Conservation (phyloP, 1,140 invertebrate species). For the Oedothorax gibbosus region DNA sequence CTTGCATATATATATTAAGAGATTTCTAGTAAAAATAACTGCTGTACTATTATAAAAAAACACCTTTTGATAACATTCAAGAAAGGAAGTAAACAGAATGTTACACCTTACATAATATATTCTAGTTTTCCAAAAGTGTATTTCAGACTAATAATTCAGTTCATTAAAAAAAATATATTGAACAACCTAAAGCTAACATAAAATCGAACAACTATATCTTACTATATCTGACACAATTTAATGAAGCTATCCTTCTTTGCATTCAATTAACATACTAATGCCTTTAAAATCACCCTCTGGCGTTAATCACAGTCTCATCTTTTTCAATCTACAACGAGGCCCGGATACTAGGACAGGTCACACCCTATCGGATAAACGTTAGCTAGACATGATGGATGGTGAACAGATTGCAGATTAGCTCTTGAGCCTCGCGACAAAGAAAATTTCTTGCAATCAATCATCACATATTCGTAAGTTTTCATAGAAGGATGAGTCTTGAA, state of each 20-base stretch:
- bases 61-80: too few species aligned
- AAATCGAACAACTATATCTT: too few species aligned
- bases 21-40: too few species aligned
- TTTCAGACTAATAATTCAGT: background rate
- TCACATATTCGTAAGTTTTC: slow-evolving; percentile 30
- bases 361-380: slow-evolving; percentile 47
- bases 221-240: too few species aligned
- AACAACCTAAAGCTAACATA: background rate
- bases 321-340: background rate
- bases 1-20: too few species aligned
- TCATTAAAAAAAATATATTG: background rate
- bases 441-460: slow-evolving; percentile 51
- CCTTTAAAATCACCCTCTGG: background rate
- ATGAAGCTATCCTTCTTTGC: background rate
- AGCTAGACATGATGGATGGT: slow-evolving; percentile 52
- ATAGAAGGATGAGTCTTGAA: background rate
- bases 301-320: background rate
- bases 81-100: background rate
- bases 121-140: background rate
- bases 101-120: background rate
- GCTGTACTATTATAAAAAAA: too few species aligned
- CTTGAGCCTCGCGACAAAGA: slow-evolving; percentile 43
- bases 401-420: slow-evolving; percentile 56
- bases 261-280: background rate
- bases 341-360: background rate